These are phyloP conservation scores for Leptinotarsa peninsularis DNA, from an alignment of 2,888 invertebrate species.

Conservation along the genomic window DNA sequence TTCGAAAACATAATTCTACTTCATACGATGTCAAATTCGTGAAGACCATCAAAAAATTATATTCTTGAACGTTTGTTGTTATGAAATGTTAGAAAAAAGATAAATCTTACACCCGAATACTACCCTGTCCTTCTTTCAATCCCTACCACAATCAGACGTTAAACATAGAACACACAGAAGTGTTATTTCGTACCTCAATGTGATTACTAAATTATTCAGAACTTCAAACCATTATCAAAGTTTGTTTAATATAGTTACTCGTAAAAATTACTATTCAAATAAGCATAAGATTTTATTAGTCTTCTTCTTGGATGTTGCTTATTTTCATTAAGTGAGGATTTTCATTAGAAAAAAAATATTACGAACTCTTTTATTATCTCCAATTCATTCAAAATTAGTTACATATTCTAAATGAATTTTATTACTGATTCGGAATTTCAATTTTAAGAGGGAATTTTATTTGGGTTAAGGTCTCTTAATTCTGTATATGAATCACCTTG, in stretches of 20 bases:
- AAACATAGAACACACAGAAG: conserved; percentile 43
- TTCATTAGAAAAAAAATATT: conserved; percentile 33
- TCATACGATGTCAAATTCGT: too few relatives aligned
- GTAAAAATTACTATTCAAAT: conserved; percentile 52
- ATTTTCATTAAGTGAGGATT: conserved; percentile 48
- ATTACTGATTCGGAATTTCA: not conserved
- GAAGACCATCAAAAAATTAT: too few relatives aligned
- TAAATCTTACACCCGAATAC: not conserved
- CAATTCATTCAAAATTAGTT: not conserved
- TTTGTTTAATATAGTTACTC: conserved; percentile 48
- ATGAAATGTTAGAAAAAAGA: too few relatives aligned
- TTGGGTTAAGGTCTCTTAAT: not conserved
- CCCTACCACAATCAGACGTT: conserved; percentile 39
- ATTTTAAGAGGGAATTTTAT: not conserved
- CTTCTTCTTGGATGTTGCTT: conserved; percentile 46
- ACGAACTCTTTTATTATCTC: conserved; percentile 18
- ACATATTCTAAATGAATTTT: not conserved
- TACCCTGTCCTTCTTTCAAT: conserved; percentile 14
- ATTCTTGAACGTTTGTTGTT: too few relatives aligned
- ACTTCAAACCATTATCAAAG: conserved; percentile 61
- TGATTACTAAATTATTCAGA: conserved; percentile 63
- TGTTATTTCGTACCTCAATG: conserved; percentile 58
- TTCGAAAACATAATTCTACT: too few relatives aligned
- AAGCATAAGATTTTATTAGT: conserved; percentile 53
- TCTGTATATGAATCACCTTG: not conserved